A percentile compares a stretch with the other conserved stretches of the same genome.
Evolutionary conservation across 2,113 vertebrate genomes (phyloP).

Genomic region (Jaculus jaculus): DNA sequence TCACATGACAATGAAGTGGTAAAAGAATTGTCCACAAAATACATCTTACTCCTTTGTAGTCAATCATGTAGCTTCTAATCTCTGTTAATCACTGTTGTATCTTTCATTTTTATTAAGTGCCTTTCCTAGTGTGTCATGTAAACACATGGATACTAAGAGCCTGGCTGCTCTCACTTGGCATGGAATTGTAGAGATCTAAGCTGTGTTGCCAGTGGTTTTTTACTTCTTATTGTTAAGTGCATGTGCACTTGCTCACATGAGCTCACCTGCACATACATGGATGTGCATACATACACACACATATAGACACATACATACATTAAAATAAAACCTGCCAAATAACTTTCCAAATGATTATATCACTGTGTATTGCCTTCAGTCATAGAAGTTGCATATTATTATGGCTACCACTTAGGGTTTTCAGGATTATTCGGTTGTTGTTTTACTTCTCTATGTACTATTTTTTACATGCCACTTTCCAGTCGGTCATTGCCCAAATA

Average conservation of each 20-base stretch:
- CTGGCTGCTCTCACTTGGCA: background rate
- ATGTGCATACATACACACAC: too few relatives aligned
- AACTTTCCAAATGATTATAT: background rate
- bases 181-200: background rate
- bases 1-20: background rate
- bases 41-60: background rate
- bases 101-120: background rate
- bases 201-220: background rate
- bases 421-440: too few relatives aligned
- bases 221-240: background rate
- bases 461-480: too few relatives aligned
- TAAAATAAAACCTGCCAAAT: too few relatives aligned
- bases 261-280: background rate
- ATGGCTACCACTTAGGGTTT: too few relatives aligned
- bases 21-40: background rate
- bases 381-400: too few relatives aligned
- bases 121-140: background rate
- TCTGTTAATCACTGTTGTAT: background rate
- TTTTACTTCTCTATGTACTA: too few relatives aligned
- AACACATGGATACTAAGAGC: background rate
- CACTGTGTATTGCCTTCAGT: too few relatives aligned
- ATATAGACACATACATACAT: too few relatives aligned
- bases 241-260: background rate
- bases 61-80: background rate
- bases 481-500: too few relatives aligned